These are phyloP conservation scores for Gibbula magus DNA, from an alignment of 2,888 invertebrate species.

Conservation along the genomic window DNA sequence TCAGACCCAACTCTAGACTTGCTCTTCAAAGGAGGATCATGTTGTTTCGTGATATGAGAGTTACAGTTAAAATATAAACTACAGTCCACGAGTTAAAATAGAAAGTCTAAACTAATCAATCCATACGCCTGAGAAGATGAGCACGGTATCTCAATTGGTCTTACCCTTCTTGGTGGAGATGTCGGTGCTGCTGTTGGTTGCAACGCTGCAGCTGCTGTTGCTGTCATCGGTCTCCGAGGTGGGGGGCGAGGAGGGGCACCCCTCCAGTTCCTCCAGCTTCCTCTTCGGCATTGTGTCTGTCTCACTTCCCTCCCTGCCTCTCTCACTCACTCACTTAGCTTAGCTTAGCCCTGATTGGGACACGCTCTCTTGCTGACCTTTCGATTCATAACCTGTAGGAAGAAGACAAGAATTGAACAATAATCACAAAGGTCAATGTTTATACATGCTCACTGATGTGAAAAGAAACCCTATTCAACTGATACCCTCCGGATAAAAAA, in stretches of 20 bases:
- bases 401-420: not conserved
- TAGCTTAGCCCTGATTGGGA: not conserved
- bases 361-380: not conserved
- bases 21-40: too few species aligned
- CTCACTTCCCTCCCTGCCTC: not conserved
- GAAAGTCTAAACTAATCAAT: not conserved
- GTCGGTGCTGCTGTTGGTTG: slow-evolving; percentile 65
- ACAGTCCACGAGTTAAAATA: too few species aligned
- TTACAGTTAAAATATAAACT: too few species aligned
- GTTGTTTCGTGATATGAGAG: too few species aligned
- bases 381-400: not conserved
- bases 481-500: too few species aligned
- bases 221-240: slow-evolving; percentile 55
- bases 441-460: too few species aligned
- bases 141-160: not conserved
- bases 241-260: slow-evolving; percentile 41
- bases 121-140: not conserved
- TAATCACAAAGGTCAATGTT: too few species aligned
- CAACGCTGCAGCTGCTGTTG: slow-evolving; percentile 56
- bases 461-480: too few species aligned
- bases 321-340: too few species aligned
- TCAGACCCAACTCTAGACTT: too few species aligned
- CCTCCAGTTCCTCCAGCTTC: slow-evolving; percentile 58
- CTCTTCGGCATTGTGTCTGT: slow-evolving; percentile 57
- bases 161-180: slow-evolving; percentile 41